Evolutionary conservation across 2,113 vertebrate genomes (phyloP), one percentile per base, ranked within the genome.

Genomic region (Etia nguti): DNA sequence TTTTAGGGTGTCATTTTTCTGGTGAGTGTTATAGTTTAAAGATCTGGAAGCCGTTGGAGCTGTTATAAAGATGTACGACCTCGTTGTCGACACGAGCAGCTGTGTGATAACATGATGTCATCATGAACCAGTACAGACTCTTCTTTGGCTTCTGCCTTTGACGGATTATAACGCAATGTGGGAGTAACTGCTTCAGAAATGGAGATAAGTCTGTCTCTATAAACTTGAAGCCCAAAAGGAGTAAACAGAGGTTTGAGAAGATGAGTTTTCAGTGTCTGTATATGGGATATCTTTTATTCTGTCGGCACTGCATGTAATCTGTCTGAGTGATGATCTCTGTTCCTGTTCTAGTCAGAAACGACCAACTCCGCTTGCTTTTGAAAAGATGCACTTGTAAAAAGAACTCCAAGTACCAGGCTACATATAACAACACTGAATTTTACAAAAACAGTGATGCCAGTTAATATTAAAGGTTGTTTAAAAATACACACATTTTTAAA

Each of bases 1-100:
- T 81, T 79, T 84, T 31, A 81, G 7, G 36, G n/a, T 89, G 92
- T 93, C 90, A 55, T 81, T 62, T 86, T 85, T 86, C 79, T 46
- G 29, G 24, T 79, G 80, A 87, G 88, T 84, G 88, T 80, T 88
- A 36, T 77, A 68, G 68, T 81, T 92, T 62, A 77, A 56, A 79
- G 68, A 7, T 75, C 60, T 55, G 60, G n/a, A 70, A 73, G 55
- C 68, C 10, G 68, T 57, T 50, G 43, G 18, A 68, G 52, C 62
- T 10, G 65, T 82, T 60, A 11, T 6, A 24, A 56, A 79, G 82
- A 90, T 43, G 46, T 89, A 92, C 36, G 12, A 52, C 70, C 81
- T 81, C 31, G 10, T 31, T 31, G 57, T 68, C 82, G 77, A 92
- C 86, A 29, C 54, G 56, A 86, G 38, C 89, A 90, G 86, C 86